A percentile compares a stretch with the other conserved stretches of the same genome.
These are phyloP conservation scores for Poecilia wingei DNA, from an alignment of 2,797 vertebrate genomes.

Conservation along the genomic window DNA sequence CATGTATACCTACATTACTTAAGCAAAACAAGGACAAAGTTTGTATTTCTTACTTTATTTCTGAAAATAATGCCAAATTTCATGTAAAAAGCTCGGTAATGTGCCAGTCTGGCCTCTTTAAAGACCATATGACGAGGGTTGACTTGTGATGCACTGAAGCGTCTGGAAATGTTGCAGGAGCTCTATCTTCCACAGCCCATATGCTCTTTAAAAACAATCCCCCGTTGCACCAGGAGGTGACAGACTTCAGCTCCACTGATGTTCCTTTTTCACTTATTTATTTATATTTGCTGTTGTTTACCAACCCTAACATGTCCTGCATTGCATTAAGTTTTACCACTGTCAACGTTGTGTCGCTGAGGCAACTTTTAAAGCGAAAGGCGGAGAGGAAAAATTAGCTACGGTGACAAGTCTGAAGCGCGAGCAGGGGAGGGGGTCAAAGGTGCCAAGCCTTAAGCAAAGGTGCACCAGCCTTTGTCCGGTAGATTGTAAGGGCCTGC, in stretches of 20 bases:
- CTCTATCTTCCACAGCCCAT: slow-evolving; percentile 70
- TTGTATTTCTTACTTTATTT: not conserved
- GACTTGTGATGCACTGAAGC: slow-evolving; percentile 70
- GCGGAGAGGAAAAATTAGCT: slow-evolving; percentile 73
- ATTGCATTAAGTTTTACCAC: slow-evolving; percentile 79
- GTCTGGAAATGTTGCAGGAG: slow-evolving; percentile 68
- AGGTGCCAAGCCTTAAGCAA: slow-evolving; percentile 82
- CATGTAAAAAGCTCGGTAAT: slow-evolving; percentile 65
- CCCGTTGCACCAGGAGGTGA: slow-evolving; percentile 73
- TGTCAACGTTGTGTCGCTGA: slow-evolving; percentile 76
- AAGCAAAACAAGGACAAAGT: not conserved
- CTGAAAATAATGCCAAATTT: slow-evolving; percentile 14
- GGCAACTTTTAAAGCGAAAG: slow-evolving; percentile 66
- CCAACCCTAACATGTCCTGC: slow-evolving; percentile 77
- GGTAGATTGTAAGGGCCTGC: slow-evolving; percentile 82
- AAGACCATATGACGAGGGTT: slow-evolving; percentile 64
- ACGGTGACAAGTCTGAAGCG: slow-evolving; percentile 80
- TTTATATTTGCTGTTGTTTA: slow-evolving; percentile 75
- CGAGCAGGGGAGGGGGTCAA: slow-evolving; percentile 77
- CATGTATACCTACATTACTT: not conserved
- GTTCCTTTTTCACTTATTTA: slow-evolving; percentile 67
- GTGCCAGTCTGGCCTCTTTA: slow-evolving; percentile 56
- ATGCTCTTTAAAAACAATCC: slow-evolving; percentile 80
- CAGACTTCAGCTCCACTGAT: slow-evolving; percentile 77
- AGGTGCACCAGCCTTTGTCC: slow-evolving; percentile 84